Base-by-base conservation (phyloP, 2,113 vertebrate species). In the Mus pahari region DNA sequence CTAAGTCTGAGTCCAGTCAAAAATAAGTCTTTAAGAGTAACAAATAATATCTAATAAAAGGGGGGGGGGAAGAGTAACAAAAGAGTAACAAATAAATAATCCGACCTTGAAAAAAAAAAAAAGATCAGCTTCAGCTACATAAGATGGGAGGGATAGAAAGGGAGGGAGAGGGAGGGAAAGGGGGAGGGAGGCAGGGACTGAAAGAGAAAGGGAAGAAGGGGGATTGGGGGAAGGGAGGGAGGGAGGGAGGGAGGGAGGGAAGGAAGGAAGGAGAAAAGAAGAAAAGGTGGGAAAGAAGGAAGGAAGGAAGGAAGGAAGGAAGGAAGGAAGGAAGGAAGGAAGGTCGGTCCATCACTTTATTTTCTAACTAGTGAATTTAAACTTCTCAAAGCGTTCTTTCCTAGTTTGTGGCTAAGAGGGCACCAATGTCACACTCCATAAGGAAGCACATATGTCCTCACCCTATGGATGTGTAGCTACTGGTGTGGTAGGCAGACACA, bases 281-380 rank as follows among this genome's bases (percentile, higher is more conserved):
- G 53, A 3, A 12, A 39, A 11, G 36, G 0, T 2, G 7, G 68
- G 16, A 36, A 3, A 20, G 22, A 26, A 20, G 55, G 2, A 39
- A 13, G 81, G 12, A 28, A 11, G 78, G 10, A 13, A 36, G 36
- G 8, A 55, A 7, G 22, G 12, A 2, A 14, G 11, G 11, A 10
- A 5, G n/a, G 28, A 33, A 10, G 48, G 24, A 10, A 53, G 77
- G 28, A 10, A 33, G 48, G 77, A 17, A 48, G 16, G 48, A 7
- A 39, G 36, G 33, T 55, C 1, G 9, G 22, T 55, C 33, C 50
- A 55, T 81, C 33, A 60, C 31, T 93, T 91, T n/a, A 55, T 86
- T 89, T 91, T 60, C 66, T 94, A 94, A 81, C 62, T n/a, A 73
- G 42, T 83, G 3, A 42, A 70, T 62, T 64, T 86, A 45, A 78